These are phyloP conservation scores for Neelides sp. DNA, from an alignment of 1,140 invertebrate genomes.

Conservation along the genomic window DNA sequence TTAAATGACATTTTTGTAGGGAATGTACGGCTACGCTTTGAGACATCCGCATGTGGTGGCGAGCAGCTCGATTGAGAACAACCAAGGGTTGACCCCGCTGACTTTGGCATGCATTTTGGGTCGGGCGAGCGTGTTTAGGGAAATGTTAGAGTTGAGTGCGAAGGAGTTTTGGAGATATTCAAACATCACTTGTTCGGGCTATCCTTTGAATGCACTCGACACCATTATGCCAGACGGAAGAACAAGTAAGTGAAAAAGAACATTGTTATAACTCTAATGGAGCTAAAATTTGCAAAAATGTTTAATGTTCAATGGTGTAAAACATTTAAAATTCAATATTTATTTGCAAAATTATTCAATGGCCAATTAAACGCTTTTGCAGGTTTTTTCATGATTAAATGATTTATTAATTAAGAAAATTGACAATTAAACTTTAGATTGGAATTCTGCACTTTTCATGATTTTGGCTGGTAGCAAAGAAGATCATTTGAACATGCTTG, in stretches of 20 bases:
- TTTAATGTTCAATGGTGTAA: not conserved
- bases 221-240: conserved; percentile 84
- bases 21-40: conserved; percentile 95
- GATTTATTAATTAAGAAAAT: conserved; percentile 1
- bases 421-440: conserved; percentile 53
- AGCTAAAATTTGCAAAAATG: not conserved
- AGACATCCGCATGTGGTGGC: conserved; percentile 85
- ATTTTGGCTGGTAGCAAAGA: conserved; percentile 94
- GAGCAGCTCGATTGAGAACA: conserved; percentile 74
- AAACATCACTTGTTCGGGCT: conserved; percentile 97
- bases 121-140: conserved; percentile 82
- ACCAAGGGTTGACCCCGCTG: conserved; percentile 81
- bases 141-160: conserved; percentile 92
- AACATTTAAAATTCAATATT: no score
- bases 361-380: not conserved
- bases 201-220: conserved; percentile 89
- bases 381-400: not conserved
- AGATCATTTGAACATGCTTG: conserved; percentile 96
- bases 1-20: conserved; percentile 44
- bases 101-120: conserved; percentile 92
- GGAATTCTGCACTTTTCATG: conserved; percentile 95
- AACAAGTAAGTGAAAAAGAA: conserved; percentile 57
- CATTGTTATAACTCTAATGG: not conserved
- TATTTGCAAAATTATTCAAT: no score
- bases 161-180: conserved; percentile 97